A percentile compares a stretch with the other conserved stretches of the same genome.
Conservation (phyloP, 1,140 invertebrate genomes). For the Trichonephila inaurata region DNA sequence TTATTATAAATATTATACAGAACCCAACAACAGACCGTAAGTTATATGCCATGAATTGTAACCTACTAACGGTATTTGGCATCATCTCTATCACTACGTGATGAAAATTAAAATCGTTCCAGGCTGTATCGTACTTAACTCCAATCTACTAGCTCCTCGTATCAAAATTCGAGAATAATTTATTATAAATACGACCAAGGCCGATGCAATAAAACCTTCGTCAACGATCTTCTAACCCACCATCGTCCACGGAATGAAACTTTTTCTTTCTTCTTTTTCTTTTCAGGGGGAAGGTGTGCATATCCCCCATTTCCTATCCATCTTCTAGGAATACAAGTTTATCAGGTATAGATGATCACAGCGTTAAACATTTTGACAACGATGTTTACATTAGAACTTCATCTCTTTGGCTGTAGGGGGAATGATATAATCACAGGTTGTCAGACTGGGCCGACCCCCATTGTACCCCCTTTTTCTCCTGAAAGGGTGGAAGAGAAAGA, state of each 20-base stretch:
- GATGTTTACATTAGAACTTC: slow-evolving; percentile 75
- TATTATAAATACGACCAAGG: slow-evolving; percentile 55
- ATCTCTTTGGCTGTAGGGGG: slow-evolving; percentile 33
- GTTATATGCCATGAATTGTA: background rate
- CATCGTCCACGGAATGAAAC: background rate
- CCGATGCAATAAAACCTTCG: slow-evolving; percentile 42
- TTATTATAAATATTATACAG: background rate
- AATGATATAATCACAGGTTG: slow-evolving; percentile 72
- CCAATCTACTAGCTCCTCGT: background rate
- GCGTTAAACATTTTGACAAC: slow-evolving; percentile 72
- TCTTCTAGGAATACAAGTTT: slow-evolving; percentile 66
- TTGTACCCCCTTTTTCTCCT: slow-evolving; percentile 23
- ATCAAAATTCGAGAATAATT: slow-evolving; percentile 5
- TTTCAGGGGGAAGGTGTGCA: background rate
- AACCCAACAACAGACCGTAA: background rate
- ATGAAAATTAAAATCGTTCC: slow-evolving; percentile 17
- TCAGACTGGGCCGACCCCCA: slow-evolving; percentile 61
- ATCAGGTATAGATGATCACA: slow-evolving; percentile 71
- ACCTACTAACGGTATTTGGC: background rate
- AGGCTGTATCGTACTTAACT: background rate
- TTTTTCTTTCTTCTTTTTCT: background rate
- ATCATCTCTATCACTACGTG: background rate
- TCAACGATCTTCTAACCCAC: slow-evolving; percentile 1
- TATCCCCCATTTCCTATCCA: slow-evolving; percentile 22
- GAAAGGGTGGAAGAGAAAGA: slow-evolving; percentile 35